Evolutionary conservation across 2,888 invertebrate genomes (phyloP).

Genomic region (Onchidella celtica): DNA sequence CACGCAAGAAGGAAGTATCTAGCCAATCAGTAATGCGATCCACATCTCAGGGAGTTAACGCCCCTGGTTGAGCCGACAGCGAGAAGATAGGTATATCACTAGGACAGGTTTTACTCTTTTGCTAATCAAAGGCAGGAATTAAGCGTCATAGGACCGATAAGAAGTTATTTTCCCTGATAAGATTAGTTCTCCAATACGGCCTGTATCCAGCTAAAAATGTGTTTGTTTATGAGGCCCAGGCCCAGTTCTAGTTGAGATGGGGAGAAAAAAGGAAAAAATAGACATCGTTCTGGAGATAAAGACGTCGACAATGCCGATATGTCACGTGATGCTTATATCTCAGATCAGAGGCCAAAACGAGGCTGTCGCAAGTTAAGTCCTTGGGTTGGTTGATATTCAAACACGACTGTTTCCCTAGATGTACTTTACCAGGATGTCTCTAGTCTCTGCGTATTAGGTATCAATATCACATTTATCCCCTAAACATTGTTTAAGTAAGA

Average conservation of each 20-base stretch:
- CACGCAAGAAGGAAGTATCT: background rate
- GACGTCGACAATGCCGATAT: slow-evolving; percentile 1
- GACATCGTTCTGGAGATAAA: background rate
- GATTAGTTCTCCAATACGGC: background rate
- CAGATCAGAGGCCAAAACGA: background rate
- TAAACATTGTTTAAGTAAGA: no score
- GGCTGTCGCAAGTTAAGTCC: background rate
- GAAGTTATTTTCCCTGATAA: background rate
- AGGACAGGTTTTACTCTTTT: slow-evolving; percentile 10
- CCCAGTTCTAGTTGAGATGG: no score
- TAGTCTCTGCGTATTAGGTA: no score
- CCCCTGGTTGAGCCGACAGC: background rate
- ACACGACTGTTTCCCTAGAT: no score
- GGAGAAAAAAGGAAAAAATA: slow-evolving; percentile 1
- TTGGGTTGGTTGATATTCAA: no score
- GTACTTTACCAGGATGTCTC: no score
- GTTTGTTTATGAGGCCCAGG: slow-evolving; percentile 12
- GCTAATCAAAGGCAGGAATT: slow-evolving; percentile 9
- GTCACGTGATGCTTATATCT: background rate
- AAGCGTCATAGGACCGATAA: slow-evolving; percentile 12
- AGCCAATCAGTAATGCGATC: slow-evolving; percentile 9
- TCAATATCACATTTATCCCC: no score
- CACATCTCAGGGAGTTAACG: background rate
- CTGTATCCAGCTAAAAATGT: slow-evolving; percentile 2
- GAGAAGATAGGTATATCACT: background rate